Evolutionary conservation across 2,888 invertebrate species (phyloP).

Genomic region (Eristalis arbustorum): DNA sequence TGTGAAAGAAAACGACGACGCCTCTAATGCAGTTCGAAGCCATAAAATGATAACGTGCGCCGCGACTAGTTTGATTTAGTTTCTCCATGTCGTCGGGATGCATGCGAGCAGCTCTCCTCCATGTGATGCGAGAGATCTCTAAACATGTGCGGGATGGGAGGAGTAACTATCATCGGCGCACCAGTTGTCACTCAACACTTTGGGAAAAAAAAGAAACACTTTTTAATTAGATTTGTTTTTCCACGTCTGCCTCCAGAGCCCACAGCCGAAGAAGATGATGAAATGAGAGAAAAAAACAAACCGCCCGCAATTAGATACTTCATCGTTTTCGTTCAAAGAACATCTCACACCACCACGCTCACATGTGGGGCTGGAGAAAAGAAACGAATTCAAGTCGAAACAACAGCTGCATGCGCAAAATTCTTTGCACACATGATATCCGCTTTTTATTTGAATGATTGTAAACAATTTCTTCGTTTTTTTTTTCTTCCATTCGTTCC

Average conservation of each 20-base stretch:
- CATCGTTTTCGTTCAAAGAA: slow-evolving; percentile 38
- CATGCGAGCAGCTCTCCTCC: background rate
- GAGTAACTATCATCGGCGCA: background rate
- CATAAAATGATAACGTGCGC: slow-evolving; percentile 63
- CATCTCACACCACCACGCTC: slow-evolving; percentile 14
- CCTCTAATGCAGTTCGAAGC: slow-evolving; percentile 22
- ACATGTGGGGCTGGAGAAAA: slow-evolving; percentile 28
- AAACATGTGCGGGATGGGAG: background rate
- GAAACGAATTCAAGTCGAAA: slow-evolving; percentile 47
- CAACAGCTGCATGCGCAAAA: slow-evolving; percentile 64
- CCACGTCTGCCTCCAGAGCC: background rate
- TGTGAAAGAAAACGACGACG: slow-evolving; percentile 13
- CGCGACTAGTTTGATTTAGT: slow-evolving; percentile 65
- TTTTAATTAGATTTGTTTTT: slow-evolving; percentile 58
- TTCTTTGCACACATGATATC: slow-evolving; percentile 67
- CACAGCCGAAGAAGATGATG: too few relatives aligned
- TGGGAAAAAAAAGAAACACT: slow-evolving; percentile 60
- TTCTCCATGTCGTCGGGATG: slow-evolving; percentile 27
- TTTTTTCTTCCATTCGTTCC: background rate
- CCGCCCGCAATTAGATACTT: slow-evolving; percentile 59
- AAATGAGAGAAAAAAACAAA: too few relatives aligned
- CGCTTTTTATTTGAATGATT: slow-evolving; percentile 60
- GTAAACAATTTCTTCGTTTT: slow-evolving; percentile 41
- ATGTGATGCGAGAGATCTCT: background rate
- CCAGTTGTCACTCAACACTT: slow-evolving; percentile 59